Conservation (phyloP, 1,140 invertebrate genomes). For the Gerris buenoi region DNA sequence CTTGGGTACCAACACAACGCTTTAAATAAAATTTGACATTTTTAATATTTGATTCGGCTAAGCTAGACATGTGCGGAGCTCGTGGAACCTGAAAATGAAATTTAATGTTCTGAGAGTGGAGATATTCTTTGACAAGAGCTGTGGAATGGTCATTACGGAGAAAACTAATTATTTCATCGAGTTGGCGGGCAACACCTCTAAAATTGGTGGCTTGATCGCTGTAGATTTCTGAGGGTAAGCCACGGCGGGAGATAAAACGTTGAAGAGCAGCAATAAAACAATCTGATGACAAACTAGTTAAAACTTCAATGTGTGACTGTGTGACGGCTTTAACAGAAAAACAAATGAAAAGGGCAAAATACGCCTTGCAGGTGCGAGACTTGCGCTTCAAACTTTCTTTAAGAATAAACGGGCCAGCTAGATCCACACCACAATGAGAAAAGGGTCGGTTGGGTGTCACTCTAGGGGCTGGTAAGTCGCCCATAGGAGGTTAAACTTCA, state of each 20-base stretch:
- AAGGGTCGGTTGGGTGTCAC: not conserved
- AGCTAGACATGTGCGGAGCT: not conserved
- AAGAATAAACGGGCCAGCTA: conserved; percentile 17
- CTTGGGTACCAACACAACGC: not conserved
- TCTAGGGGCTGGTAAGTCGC: not conserved
- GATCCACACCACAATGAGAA: not conserved
- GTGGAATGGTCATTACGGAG: not conserved
- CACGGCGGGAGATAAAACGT: conserved; percentile 24
- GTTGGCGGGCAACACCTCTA: conserved; percentile 23
- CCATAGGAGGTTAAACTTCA: not conserved
- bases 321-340: conserved; percentile 23
- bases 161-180: conserved; percentile 12
- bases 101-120: not conserved
- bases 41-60: not conserved
- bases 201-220: conserved; percentile 29
- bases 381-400: conserved; percentile 17
- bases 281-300: conserved; percentile 22
- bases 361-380: conserved; percentile 25
- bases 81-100: not conserved
- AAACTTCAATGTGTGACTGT: conserved; percentile 27
- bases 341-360: conserved; percentile 26
- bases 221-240: conserved; percentile 21
- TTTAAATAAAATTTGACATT: not conserved
- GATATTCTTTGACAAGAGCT: not conserved
- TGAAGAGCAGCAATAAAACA: conserved; percentile 24